Conservation (phyloP, 2,113 vertebrate species). For the Phyllostomus hastatus region DNA sequence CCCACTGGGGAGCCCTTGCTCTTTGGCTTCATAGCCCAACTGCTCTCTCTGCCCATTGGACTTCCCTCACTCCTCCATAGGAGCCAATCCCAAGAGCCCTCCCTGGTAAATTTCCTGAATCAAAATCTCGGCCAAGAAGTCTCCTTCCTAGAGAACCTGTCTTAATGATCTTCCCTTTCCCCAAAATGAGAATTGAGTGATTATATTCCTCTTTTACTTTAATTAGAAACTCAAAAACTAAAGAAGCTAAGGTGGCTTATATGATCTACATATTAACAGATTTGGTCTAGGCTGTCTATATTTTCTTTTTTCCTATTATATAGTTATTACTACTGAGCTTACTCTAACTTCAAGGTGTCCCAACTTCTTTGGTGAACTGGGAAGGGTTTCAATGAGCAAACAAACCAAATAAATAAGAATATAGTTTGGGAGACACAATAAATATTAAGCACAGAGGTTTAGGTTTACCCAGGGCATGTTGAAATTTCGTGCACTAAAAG, state of each 20-base stretch:
- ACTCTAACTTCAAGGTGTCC: not conserved
- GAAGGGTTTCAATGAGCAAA: not conserved
- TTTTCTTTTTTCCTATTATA: not conserved
- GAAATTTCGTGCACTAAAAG: not conserved
- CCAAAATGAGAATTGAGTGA: not conserved
- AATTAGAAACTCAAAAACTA: not conserved
- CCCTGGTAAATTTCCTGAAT: not conserved
- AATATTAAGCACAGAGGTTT: not conserved
- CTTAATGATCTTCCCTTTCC: not conserved
- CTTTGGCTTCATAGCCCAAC: not conserved
- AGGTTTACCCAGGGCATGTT: not conserved
- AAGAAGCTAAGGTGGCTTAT: not conserved
- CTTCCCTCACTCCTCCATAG: not conserved
- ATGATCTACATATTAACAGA: not conserved
- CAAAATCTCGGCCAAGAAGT: not conserved
- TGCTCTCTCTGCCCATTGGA: not conserved
- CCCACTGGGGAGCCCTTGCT: not conserved
- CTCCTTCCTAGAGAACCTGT: not conserved
- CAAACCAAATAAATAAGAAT: not conserved
- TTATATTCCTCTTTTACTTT: not conserved
- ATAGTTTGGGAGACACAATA: not conserved
- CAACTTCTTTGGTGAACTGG: not conserved
- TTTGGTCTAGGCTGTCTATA: not conserved
- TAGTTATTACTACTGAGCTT: not conserved
- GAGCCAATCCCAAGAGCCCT: not conserved